Conservation (phyloP, 37 sponge, comb jelly and placozoan species). For the Diacarnus erythraeanus region DNA sequence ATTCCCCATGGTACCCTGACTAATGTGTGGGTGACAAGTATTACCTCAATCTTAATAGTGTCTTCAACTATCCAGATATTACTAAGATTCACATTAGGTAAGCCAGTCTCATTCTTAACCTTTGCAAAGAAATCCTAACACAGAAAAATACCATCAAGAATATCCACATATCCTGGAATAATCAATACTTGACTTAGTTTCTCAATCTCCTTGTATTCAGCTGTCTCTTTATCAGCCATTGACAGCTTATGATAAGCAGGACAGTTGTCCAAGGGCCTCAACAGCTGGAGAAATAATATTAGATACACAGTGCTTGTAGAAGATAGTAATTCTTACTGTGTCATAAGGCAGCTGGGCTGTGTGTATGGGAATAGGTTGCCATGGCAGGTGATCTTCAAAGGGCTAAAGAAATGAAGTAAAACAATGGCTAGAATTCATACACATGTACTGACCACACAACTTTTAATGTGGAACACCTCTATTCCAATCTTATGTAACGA, state of each 20-base stretch:
- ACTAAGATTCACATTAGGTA: conserved; percentile 20
- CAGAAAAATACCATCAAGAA: not conserved
- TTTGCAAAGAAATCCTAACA: conserved; percentile 57
- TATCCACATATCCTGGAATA: not conserved
- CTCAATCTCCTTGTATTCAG: conserved; percentile 23
- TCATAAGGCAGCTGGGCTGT: no score
- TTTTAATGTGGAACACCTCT: no score
- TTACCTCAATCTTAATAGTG: conserved; percentile 64
- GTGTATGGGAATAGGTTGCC: no score
- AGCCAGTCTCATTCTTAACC: conserved; percentile 20
- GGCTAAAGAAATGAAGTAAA: no score
- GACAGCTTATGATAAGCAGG: conserved; percentile 31
- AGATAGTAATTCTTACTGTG: no score
- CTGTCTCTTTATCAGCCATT: conserved; percentile 13
- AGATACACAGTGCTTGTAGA: no score
- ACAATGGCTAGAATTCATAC: no score
- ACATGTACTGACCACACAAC: no score
- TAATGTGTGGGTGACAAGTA: no score
- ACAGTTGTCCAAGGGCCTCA: not conserved
- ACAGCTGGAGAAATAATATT: not conserved
- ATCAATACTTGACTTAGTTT: not conserved
- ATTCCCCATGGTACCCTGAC: no score
- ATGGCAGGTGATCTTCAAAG: no score
- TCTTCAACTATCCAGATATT: conserved; percentile 50
- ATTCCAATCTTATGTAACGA: no score